Percentiles rank a stretch among this genome's conserved stretches.
Conservation (phyloP, 1,140 invertebrate genomes). For the Achroia grisella region DNA sequence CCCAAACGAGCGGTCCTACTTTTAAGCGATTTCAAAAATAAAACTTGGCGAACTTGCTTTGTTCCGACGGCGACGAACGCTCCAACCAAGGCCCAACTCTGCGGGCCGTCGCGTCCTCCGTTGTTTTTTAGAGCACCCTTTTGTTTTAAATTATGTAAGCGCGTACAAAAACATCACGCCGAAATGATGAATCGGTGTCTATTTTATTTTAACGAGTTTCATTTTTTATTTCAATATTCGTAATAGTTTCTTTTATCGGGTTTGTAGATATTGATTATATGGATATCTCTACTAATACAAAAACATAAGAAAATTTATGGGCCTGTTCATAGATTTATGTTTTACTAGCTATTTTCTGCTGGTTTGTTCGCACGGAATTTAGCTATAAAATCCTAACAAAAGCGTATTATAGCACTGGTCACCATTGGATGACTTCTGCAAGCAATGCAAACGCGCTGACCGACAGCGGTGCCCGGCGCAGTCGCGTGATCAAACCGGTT, state of each 20-base stretch:
- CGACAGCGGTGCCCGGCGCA: conserved; percentile 26
- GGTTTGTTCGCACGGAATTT: too few species aligned
- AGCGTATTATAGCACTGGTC: neutral
- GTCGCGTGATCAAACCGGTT: conserved; percentile 46
- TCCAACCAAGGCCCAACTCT: conserved; percentile 23
- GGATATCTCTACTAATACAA: too few species aligned
- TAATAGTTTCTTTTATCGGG: too few species aligned
- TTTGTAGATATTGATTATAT: too few species aligned
- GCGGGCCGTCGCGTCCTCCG: conserved; percentile 20
- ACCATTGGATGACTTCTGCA: too few species aligned
- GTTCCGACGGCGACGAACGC: conserved; percentile 19
- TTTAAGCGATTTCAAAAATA: conserved; percentile 34
- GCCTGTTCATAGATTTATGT: too few species aligned
- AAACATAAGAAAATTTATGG: too few species aligned
- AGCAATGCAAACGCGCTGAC: too few species aligned
- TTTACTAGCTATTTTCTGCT: too few species aligned
- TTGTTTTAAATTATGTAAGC: conserved; percentile 64
- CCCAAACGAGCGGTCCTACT: conserved; percentile 36
- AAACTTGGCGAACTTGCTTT: conserved; percentile 46
- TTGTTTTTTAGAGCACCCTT: conserved; percentile 46
- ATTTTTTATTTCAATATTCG: neutral
- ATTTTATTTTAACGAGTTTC: conserved; percentile 22
- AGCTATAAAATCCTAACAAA: too few species aligned
- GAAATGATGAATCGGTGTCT: conserved; percentile 33
- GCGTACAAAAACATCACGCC: conserved; percentile 34